Evolutionary conservation across 2,888 invertebrate species (phyloP).

Genomic region (Deilephila porcellus): DNA sequence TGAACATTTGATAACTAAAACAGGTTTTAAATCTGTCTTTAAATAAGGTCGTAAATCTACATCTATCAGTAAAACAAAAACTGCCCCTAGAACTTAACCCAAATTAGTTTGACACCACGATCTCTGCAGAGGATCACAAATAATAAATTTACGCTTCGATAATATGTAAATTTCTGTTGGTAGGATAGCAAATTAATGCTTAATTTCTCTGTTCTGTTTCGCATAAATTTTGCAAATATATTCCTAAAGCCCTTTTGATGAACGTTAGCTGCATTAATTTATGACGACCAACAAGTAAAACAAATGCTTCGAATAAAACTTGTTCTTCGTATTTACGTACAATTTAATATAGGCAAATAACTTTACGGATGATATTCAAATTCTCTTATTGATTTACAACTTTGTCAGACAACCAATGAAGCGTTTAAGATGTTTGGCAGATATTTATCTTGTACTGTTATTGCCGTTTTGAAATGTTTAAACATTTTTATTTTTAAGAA

Average conservation of each 20-base stretch:
- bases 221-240: conserved; percentile 74
- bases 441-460: conserved; percentile 2
- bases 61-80: conserved; percentile 6
- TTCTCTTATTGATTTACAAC: conserved; percentile 51
- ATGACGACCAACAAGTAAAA: conserved; percentile 56
- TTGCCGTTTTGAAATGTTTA: neutral
- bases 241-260: conserved; percentile 65
- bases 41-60: no score
- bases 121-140: conserved; percentile 59
- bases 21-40: no score
- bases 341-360: conserved; percentile 55
- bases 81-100: conserved; percentile 24
- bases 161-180: conserved; percentile 73
- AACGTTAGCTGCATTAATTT: conserved; percentile 58
- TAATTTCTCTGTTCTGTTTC: conserved; percentile 74
- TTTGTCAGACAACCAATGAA: conserved; percentile 33
- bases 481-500: neutral
- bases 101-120: conserved; percentile 30
- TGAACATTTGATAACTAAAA: no score
- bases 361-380: conserved; percentile 50
- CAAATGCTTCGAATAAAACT: conserved; percentile 49
- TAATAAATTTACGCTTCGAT: conserved; percentile 68
- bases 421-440: conserved; percentile 8
- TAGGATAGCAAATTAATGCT: conserved; percentile 74
- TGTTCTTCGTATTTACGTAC: conserved; percentile 44